A percentile compares a stretch with the other conserved stretches of the same genome.
phyloP scores from a whole-genome alignment of 2,797 vertebrate species.

The Phoebastria nigripes region DNA sequence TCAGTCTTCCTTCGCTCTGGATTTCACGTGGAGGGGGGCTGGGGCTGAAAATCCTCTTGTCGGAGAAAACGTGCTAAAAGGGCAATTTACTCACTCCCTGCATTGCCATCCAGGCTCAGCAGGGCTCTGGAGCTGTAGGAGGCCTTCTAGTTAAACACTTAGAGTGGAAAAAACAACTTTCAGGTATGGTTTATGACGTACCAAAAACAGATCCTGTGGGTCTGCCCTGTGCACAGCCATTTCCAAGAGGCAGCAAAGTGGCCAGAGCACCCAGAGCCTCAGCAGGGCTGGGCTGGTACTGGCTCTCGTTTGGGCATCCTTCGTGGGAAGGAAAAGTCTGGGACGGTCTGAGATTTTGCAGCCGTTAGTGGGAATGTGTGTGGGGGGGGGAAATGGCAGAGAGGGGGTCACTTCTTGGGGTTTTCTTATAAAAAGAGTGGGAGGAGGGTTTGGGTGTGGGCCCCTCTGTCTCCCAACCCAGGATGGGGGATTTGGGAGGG shows the following conservation, averaged over 20 bases:
- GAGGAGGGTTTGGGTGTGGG: background rate
- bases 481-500: background rate
- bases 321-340: background rate
- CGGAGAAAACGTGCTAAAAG: constrained; percentile 60
- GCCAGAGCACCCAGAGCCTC: background rate
- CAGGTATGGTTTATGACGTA: constrained; percentile 10
- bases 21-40: constrained; percentile 16
- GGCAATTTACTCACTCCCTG: constrained; percentile 68
- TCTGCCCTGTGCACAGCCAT: background rate
- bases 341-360: background rate
- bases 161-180: constrained; percentile 56
- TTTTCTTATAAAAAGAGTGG: background rate
- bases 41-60: constrained; percentile 45
- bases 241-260: background rate
- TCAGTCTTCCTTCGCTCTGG: constrained; percentile 48
- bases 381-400: background rate
- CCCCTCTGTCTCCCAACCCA: background rate
- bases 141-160: constrained; percentile 65
- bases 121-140: constrained; percentile 47
- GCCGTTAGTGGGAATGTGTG: background rate
- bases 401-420: background rate
- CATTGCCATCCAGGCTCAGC: constrained; percentile 57
- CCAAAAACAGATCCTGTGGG: background rate
- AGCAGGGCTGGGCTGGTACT: background rate
- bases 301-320: background rate